Base-by-base conservation (phyloP, 2,113 vertebrate species). In the Todiramphus chloris region DNA sequence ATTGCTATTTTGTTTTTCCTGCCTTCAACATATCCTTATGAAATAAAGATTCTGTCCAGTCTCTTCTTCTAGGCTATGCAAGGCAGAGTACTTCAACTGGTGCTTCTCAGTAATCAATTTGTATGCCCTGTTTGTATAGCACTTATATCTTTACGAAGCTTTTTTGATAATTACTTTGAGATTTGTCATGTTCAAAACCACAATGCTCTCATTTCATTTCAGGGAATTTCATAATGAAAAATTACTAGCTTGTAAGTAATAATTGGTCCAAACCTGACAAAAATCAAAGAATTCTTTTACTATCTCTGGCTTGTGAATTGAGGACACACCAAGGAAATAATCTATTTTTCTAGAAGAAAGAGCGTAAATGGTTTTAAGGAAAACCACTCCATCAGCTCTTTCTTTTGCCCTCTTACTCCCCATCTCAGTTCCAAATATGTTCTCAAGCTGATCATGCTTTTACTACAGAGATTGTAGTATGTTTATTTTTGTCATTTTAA, bases 401-500 rank as follows among this genome's bases (percentile, higher is more conserved):
- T 92, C n/a, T 7, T 87, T 83, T 82, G 41, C 58, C 28, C 5
- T 69, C 44, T 87, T 73, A 62, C 51, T 41, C 60, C 28, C 4
- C 28, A 63, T 53, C 30, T 78, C 44, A 31, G 23, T 55, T 94
- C 69, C 53, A 89, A 83, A 48, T 37, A 64, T 5, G 14, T 82
- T 62, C 63, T 82, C 83, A 82, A 78, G 53, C 48, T 79, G 91
- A 84, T 78, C 62, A 33, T 27, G 16, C 56, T 60, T 53, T 87
- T 89, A 46, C 74, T 69, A 53, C 50, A 70, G 53, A 76, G 66
- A 73, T 35, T 58, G 72, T 2, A 2, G 20, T 58, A 27, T 79
- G 35, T 75, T 96, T 96, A 72, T 68, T 95, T 93, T 89, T 94
- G 53, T 86, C 56, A 66, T 94, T 93, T 94, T 87, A 91, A 91